These are phyloP conservation scores for Lithophane leautieri DNA, from an alignment of 2,888 invertebrate species.

Conservation along the genomic window DNA sequence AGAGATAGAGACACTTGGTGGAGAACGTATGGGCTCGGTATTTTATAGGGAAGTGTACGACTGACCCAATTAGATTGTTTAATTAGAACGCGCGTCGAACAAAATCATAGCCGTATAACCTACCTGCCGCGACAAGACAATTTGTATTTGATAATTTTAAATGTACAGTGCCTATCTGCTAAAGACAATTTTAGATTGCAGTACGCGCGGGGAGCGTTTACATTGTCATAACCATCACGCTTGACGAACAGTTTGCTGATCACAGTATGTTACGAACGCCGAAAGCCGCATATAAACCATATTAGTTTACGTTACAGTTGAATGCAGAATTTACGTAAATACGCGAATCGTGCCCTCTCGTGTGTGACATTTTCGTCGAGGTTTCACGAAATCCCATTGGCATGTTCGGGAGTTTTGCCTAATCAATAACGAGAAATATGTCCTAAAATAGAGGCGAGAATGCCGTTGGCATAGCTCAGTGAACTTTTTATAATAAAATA, in stretches of 20 bases:
- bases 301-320: constrained; percentile 43
- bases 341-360: constrained; percentile 18
- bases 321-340: constrained; percentile 41
- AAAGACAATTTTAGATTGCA: background rate
- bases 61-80: constrained; percentile 75
- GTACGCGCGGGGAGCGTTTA: background rate
- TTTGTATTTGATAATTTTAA: background rate
- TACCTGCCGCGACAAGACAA: constrained; percentile 3
- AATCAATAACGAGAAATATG: constrained; percentile 36
- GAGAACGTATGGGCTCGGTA: constrained; percentile 33
- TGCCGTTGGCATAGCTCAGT: background rate
- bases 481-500: background rate
- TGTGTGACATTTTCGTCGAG: constrained; percentile 35
- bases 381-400: constrained; percentile 42
- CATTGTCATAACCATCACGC: background rate
- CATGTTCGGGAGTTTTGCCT: constrained; percentile 24
- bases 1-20: constrained; percentile 7
- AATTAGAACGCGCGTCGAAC: constrained; percentile 65
- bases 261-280: constrained; percentile 8
- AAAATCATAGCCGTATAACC: constrained; percentile 5
- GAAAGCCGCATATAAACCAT: constrained; percentile 14
- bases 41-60: constrained; percentile 57
- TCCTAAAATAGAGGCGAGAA: constrained; percentile 17
- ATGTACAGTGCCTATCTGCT: background rate
- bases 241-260: constrained; percentile 11